A percentile compares a stretch with the other conserved stretches of the same genome.
phyloP scores from a whole-genome alignment of 2,113 vertebrate species.

The Oncorhynchus tshawytscha region DNA sequence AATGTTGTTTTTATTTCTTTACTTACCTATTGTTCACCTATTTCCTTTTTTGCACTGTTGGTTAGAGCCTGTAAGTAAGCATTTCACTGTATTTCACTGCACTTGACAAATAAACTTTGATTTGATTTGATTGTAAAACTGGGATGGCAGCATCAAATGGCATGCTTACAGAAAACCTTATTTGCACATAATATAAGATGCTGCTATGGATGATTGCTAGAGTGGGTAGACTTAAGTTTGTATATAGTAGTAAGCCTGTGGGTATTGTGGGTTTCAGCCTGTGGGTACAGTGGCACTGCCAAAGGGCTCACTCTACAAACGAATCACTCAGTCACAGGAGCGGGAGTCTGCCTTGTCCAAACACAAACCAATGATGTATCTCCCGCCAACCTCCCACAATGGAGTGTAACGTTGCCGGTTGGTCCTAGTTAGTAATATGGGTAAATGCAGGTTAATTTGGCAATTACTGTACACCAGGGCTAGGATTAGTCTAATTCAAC shows the following conservation, averaged over 20 bases:
- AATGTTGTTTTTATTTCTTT: too few relatives aligned
- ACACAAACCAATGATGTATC: slow-evolving; percentile 14
- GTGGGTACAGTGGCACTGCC: slow-evolving; percentile 48
- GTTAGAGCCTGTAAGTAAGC: too few relatives aligned
- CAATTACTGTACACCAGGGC: slow-evolving; percentile 46
- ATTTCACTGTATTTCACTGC: too few relatives aligned
- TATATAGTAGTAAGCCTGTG: slow-evolving; percentile 43
- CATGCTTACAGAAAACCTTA: slow-evolving; percentile 54
- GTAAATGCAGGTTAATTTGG: slow-evolving; percentile 34
- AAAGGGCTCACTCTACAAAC: slow-evolving; percentile 40
- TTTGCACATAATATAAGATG: slow-evolving; percentile 54
- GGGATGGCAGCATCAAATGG: slow-evolving; percentile 50
- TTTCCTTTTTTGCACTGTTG: too few relatives aligned
- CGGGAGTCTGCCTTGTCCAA: slow-evolving; percentile 40
- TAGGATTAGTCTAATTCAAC: slow-evolving; percentile 31
- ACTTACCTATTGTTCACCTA: too few relatives aligned
- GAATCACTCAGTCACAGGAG: slow-evolving; percentile 62
- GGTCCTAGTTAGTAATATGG: slow-evolving; percentile 25
- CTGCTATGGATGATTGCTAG: slow-evolving; percentile 45
- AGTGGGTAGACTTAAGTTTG: slow-evolving; percentile 66
- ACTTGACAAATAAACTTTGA: too few relatives aligned
- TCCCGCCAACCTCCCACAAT: slow-evolving; percentile 35
- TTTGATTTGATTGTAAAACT: slow-evolving; percentile 26
- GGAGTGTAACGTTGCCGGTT: slow-evolving; percentile 15
- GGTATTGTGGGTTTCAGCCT: slow-evolving; percentile 61